Base-by-base conservation (phyloP, 2,113 vertebrate species). In the Varanus komodoensis region DNA sequence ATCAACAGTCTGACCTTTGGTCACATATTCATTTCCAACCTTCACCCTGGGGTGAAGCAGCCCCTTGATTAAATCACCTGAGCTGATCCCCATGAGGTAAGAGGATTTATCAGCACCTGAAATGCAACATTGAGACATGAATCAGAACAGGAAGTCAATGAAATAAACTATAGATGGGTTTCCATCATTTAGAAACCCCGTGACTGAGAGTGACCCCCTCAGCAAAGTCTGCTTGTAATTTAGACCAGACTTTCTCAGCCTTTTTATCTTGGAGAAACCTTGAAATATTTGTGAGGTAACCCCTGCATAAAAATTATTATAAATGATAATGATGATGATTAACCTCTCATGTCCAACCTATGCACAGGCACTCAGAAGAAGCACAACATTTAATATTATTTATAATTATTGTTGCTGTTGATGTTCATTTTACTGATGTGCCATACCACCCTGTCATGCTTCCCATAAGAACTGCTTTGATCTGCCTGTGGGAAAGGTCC, bases 21-120 rank as follows among this genome's bases (percentile, higher is more conserved):
- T 98, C 96, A 99, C 98, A 0, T 98, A 99, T 84, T 99, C 99
- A 1, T 99, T 98, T 86, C 99, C 99, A 89, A 99, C 98, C 93
- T 99, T 99, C 67, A 99, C 99, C 50, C 99, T 97, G 32, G 99
- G 99, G 82, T 99, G 99, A 89, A 99, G 97, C 87, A 99, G 96
- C 52, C 98, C 98, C 92, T 99, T 99, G 94, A 99, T 98, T 92
- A 99, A 98, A 86, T 99, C 99, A 90, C 98, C 98, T 94, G 99
- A 99, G 94, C 98, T 99, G 96, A 99, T 97, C 8, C 99, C 99
- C 98, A 99, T 99, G 84, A 99, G 97, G 96, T 98, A 99, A 34
- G 99, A 98, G 85, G 98, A 98, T 93, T 99, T 99, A 96, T 99
- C 99, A 73, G 98, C 98, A 98, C 98, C 98, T 99, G 92, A 2